Conservation (phyloP, 23 tunicate genomes). For the Ascidia mentula region DNA sequence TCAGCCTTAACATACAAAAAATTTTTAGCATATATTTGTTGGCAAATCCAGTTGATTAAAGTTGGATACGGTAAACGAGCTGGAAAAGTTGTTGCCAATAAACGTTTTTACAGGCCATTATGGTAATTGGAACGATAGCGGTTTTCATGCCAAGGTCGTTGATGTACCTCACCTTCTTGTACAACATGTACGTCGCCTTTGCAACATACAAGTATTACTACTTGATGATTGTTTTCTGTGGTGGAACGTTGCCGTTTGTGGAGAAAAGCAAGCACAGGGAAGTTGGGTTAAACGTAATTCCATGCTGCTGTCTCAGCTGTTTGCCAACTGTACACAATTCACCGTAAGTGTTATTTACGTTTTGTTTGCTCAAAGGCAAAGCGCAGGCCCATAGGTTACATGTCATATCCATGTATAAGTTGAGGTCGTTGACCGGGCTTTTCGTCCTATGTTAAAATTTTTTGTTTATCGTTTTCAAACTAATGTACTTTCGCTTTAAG, state of each 20-base stretch:
- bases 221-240: slow-evolving; percentile 78
- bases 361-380: background rate
- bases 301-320: slow-evolving; percentile 87
- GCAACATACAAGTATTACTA: slow-evolving; percentile 85
- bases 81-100: no score
- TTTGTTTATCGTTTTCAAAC: background rate
- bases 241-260: slow-evolving; percentile 74
- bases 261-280: slow-evolving; percentile 55
- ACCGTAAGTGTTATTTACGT: slow-evolving; percentile 37
- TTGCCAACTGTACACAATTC: slow-evolving; percentile 78
- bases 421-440: no score
- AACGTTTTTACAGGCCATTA: slow-evolving; percentile 70
- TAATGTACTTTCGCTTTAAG: no score
- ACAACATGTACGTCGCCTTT: slow-evolving; percentile 75
- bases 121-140: slow-evolving; percentile 71
- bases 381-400: no score
- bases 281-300: slow-evolving; percentile 50
- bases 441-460: no score
- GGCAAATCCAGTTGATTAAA: no score
- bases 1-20: no score
- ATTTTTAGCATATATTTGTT: background rate
- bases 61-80: no score
- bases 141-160: slow-evolving; percentile 75
- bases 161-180: slow-evolving; percentile 65
- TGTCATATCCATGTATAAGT: no score